Base-by-base conservation (phyloP, 2,797 vertebrate species). In the Spinus pinus region DNA sequence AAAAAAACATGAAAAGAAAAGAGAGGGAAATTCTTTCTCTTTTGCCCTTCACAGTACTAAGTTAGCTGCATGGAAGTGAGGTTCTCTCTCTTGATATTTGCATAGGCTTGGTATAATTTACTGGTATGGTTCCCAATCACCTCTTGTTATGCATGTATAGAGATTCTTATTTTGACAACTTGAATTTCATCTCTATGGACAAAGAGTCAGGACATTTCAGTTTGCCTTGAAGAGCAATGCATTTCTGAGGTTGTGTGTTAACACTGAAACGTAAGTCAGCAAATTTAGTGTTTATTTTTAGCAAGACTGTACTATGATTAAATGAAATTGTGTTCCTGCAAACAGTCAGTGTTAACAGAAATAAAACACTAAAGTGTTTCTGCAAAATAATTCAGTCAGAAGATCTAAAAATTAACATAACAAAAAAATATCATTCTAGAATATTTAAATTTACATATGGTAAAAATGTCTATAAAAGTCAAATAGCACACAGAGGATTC, bases 161-260 rank as follows among this genome's bases (percentile, higher is more conserved):
- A 93, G 64, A 58, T 80, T 82, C 35, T 57, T 85, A 83, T 71
- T 91, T 85, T 81, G 65, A 83, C 65, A 94, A 69, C 27, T 86
- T 54, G 35, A 62, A 69, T 46, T 28, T 66, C 39, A 25, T 19
- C 31, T 62, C 49, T 57, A 41, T 0, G 6, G 71, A 80, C 49
- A 82, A 20, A 56, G 12, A 94, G 27, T 51, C 30, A n/a, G 53
- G 82, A 83, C 70, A 65, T 77, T 92, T 65, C 44, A 44, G 54
- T 61, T 61, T 67, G 80, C 41, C 73, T 81, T 86, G 88, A 85
- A 74, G 81, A 79, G 41, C 33, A 90, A 53, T 25, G 57, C 23
- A 31, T 41, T 92, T 81, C 75, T 78, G 54, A 82, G 79, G 33
- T 72, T 47, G 37, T 53, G 27, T 50, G 41, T 33, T 46, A 83